Evolutionary conservation across 2,888 invertebrate genomes (phyloP), one percentile per base, ranked within the genome.

Genomic region (Craniophora ligustri): DNA sequence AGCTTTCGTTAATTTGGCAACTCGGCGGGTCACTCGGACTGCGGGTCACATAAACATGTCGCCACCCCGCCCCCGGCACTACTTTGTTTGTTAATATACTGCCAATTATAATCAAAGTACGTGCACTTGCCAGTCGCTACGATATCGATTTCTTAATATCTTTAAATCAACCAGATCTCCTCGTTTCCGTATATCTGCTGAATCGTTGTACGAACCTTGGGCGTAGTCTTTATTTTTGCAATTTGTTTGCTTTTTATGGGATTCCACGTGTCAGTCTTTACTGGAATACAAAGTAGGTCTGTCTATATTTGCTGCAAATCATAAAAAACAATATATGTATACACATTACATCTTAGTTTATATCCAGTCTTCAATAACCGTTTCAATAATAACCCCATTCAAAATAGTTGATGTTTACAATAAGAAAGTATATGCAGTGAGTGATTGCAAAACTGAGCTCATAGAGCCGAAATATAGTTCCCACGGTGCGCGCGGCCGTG

Each of bases 71-170:
- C 90, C 87, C 87, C 82, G 87, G 83, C 84, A 81, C 86, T 84
- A 91, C 88, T 92, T 87, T 88, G 84, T 87, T 87, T 86, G 87
- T 91, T 89, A 90, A 92, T 88, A 91, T 92, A 88, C 85, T 85
- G 87, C 88, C 88, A 88, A 88, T 88, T 86, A 86, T 83, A 86
- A 85, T 88, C 91, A 92, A 89, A 90, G 84, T 85, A 73, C 72
- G 58, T 54, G 57, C 71, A 77, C 82, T 87, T 79, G 85, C 86
- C 82, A 82, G 31, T 57, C 53, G 55, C 82, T 82, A 81, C 82
- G 76, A 75, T 82, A 81, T 86, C 88, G 86, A 88, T 89, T 89
- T 88, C 86, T 89, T 87, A 87, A 90, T 87, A 79, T 85, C 79
- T 85, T 75, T 78, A 79, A 76, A 80, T 83, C 81, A 75, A 76